Evolutionary conservation across 2,113 vertebrate species (phyloP).

Genomic region (Pavo muticus): DNA sequence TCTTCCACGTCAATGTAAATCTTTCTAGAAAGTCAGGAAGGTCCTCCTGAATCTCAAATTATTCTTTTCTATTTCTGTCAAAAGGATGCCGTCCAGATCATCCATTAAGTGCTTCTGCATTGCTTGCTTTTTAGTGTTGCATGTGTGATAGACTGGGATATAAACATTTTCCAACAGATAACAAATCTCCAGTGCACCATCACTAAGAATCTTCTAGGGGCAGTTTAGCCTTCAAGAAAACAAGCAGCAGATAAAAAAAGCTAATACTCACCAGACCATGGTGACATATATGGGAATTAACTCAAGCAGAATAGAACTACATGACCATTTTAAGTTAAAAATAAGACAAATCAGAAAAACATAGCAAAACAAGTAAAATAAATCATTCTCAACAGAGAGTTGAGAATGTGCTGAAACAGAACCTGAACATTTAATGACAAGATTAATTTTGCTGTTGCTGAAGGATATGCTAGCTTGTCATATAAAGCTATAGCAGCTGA

Average conservation of each 20-base stretch:
- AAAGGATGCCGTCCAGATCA: background rate
- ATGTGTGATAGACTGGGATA: background rate
- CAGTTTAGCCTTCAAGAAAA: slow-evolving; percentile 1
- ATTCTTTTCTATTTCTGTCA: background rate
- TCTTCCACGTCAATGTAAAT: background rate
- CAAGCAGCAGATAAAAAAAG: background rate
- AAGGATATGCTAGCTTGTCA: background rate
- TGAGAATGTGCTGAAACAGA: background rate
- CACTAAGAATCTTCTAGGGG: background rate
- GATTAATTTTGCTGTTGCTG: background rate
- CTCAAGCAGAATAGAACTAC: background rate
- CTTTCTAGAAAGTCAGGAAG: slow-evolving; percentile 2
- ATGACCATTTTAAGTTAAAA: background rate
- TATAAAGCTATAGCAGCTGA: background rate
- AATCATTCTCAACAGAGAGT: background rate
- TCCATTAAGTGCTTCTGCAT: background rate
- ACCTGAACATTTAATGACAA: background rate
- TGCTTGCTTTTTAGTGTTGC: background rate
- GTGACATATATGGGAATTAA: background rate
- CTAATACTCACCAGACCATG: background rate
- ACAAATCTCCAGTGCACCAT: background rate
- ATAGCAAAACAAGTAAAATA: background rate
- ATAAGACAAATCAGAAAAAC: background rate
- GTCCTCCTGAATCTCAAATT: background rate
- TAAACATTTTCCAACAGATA: background rate